phyloP scores from a whole-genome alignment of 1,140 invertebrate species.

The Theocolax elegans region DNA sequence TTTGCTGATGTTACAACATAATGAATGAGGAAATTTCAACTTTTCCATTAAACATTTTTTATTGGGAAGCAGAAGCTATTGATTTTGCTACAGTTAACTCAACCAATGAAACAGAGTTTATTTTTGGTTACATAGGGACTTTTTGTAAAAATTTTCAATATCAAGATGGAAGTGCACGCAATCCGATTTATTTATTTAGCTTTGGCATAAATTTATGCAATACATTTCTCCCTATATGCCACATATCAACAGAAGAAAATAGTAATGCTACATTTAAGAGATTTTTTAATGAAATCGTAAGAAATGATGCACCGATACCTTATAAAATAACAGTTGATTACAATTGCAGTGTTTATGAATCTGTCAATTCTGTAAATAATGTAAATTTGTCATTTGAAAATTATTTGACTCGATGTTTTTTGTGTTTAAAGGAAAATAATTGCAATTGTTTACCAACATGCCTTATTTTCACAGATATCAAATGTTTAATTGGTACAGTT shows the following conservation, averaged over 20 bases:
- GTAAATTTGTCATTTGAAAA: not conserved
- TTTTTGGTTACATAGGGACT: not conserved
- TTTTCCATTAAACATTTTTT: constrained; percentile 3
- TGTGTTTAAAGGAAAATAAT: not conserved
- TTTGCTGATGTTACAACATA: not conserved
- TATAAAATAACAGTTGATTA: not conserved
- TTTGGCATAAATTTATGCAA: not conserved
- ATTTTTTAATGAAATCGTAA: not conserved
- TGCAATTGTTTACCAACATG: not conserved
- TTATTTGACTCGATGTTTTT: not conserved
- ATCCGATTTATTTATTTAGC: not conserved
- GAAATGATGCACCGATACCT: not conserved
- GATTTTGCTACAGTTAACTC: not conserved
- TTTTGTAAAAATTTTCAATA: not conserved
- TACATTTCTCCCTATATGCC: not conserved
- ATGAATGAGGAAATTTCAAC: not conserved
- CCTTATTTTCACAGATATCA: not conserved
- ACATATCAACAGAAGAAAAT: not conserved
- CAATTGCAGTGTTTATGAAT: not conserved
- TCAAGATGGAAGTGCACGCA: not conserved
- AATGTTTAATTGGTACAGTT: not conserved
- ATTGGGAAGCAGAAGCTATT: not conserved
- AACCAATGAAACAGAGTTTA: not conserved
- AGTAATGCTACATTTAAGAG: not conserved
- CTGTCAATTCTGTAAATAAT: not conserved